phyloP scores from a whole-genome alignment of 2,888 invertebrate species.

The Lithophane ornitopus region DNA sequence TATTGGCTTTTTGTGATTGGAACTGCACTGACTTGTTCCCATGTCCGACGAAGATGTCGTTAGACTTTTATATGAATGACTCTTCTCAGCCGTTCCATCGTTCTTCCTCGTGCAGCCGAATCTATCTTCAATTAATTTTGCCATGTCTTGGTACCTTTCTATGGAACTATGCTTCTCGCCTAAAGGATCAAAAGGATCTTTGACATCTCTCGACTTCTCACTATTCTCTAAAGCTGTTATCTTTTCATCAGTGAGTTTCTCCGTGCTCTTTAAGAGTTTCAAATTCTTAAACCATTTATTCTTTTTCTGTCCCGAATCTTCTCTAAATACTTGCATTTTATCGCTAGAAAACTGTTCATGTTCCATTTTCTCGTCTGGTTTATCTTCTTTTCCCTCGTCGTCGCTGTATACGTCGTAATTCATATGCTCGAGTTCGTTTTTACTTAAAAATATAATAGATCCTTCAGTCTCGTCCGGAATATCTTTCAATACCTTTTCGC shows the following conservation, averaged over 20 bases:
- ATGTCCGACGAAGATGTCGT: conserved; percentile 90
- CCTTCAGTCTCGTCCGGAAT: conserved; percentile 92
- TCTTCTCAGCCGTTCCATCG: conserved; percentile 87
- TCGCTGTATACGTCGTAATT: conserved; percentile 90
- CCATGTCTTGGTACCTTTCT: conserved; percentile 93
- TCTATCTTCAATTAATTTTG: conserved; percentile 92
- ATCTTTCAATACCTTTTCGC: conserved; percentile 88
- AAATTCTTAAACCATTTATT: conserved; percentile 92
- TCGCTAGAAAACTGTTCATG: conserved; percentile 85
- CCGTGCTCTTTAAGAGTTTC: conserved; percentile 88
- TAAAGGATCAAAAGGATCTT: conserved; percentile 91
- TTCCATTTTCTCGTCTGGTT: conserved; percentile 82
- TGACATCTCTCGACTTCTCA: conserved; percentile 84
- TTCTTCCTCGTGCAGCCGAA: conserved; percentile 90
- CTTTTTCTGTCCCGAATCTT: conserved; percentile 89
- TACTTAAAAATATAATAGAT: conserved; percentile 92
- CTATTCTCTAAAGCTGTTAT: conserved; percentile 83
- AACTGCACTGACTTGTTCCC: conserved; percentile 88
- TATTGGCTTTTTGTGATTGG: conserved; percentile 87
- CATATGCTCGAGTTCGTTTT: conserved; percentile 92
- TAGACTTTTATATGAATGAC: conserved; percentile 88
- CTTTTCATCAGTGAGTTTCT: conserved; percentile 86
- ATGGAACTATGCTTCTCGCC: conserved; percentile 93
- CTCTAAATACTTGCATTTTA: conserved; percentile 89
- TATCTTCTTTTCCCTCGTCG: conserved; percentile 88